phyloP scores from a whole-genome alignment of 2,797 vertebrate genomes.

The Knipowitschia caucasica region DNA sequence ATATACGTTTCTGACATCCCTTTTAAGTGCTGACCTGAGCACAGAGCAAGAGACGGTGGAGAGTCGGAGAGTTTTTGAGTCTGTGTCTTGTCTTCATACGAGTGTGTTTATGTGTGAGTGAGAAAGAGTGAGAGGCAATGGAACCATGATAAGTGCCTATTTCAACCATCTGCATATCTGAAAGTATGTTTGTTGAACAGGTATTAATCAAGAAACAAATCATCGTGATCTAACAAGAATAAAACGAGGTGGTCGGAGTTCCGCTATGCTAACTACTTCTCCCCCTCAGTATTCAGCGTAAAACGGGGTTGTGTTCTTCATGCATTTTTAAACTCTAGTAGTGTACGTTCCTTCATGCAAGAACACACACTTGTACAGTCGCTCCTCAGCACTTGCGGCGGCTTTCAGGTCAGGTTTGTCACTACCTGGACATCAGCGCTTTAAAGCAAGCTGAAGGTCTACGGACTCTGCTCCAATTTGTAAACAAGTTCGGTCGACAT shows the following conservation, averaged over 20 bases:
- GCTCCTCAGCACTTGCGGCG: constrained; percentile 46
- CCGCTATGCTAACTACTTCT: neutral
- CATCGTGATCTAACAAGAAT: no score
- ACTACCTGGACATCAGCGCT: constrained; percentile 63
- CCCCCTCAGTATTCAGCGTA: constrained; percentile 11
- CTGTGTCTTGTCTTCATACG: no score
- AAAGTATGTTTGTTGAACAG: no score
- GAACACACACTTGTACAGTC: constrained; percentile 28
- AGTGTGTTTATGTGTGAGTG: no score
- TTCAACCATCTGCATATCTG: no score
- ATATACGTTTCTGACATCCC: no score
- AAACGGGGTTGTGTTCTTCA: constrained; percentile 68
- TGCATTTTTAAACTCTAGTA: constrained; percentile 37
- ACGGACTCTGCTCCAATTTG: constrained; percentile 77
- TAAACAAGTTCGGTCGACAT: constrained; percentile 80
- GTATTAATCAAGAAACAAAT: no score
- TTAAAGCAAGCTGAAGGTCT: constrained; percentile 63
- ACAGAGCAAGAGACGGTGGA: no score
- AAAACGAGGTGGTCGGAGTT: neutral
- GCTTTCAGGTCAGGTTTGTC: constrained; percentile 72
- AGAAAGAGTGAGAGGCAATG: no score
- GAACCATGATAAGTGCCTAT: no score
- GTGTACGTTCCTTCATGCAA: constrained; percentile 2
- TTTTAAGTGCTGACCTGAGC: no score
- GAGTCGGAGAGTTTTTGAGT: no score